Evolutionary conservation across 2,797 vertebrate species (phyloP).

Genomic region (Cynopterus sphinx): DNA sequence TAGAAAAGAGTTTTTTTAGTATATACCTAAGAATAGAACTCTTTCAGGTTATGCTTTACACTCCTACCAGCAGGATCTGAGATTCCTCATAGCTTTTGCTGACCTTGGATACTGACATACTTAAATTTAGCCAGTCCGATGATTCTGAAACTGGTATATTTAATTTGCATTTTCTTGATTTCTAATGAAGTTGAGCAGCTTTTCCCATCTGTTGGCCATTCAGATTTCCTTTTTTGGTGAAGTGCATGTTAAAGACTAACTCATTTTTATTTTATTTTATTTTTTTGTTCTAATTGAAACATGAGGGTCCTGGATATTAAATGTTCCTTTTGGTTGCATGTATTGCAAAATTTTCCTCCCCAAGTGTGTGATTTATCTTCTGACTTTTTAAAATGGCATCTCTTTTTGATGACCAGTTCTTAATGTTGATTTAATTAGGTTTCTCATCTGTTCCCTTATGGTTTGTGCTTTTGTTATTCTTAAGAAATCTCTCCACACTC

Average conservation of each 20-base stretch:
- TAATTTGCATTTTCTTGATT: not conserved
- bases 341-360: not conserved
- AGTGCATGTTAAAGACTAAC: not conserved
- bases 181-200: not conserved
- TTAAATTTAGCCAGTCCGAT: not conserved
- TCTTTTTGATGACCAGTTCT: not conserved
- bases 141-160: not conserved
- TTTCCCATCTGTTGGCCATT: not conserved
- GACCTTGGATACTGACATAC: not conserved
- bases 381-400: not conserved
- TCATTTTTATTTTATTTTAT: not conserved
- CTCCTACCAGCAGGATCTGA: too few relatives aligned
- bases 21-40: rapidly evolving
- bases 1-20: not conserved
- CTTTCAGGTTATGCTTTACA: not conserved
- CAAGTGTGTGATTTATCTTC: not conserved
- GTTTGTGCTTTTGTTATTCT: not conserved
- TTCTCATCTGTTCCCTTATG: not conserved
- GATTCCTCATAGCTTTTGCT: not conserved
- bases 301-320: not conserved
- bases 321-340: not conserved
- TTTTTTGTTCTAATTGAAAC: not conserved
- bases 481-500: not conserved
- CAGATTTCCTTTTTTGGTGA: not conserved
- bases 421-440: not conserved